Conservation (phyloP, 2,888 invertebrate species). For the Nephrotoma appendiculata region DNA sequence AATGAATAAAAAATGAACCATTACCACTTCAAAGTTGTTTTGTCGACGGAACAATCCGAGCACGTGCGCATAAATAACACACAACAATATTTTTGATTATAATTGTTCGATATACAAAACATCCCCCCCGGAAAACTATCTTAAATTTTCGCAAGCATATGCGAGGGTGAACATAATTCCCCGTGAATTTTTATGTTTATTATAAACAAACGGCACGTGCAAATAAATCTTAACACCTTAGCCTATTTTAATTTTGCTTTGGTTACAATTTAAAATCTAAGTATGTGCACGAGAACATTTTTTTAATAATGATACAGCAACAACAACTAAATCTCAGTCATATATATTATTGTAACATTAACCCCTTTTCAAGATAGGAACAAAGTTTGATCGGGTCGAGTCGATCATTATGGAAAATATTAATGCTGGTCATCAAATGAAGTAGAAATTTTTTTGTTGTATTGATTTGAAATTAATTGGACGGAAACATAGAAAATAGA, state of each 20-base stretch:
- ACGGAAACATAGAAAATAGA: neutral
- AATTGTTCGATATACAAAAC: neutral
- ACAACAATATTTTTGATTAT: neutral
- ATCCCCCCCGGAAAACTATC: neutral
- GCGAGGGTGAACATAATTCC: neutral
- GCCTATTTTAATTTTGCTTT: neutral
- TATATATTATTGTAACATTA: neutral
- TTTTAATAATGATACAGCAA: neutral
- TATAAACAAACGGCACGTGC: neutral
- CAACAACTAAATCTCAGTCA: neutral
- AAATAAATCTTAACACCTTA: neutral
- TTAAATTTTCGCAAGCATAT: neutral
- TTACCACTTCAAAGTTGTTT: neutral
- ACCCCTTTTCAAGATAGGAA: neutral
- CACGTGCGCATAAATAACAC: neutral
- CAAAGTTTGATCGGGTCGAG: neutral
- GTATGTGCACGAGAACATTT: neutral
- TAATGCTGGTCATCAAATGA: neutral
- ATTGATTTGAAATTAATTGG: neutral
- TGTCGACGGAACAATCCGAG: neutral
- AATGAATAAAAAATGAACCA: neutral
- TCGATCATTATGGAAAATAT: neutral
- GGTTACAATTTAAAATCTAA: neutral
- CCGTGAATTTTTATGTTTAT: neutral
- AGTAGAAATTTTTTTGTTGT: neutral